A percentile compares a stretch with the other conserved stretches of the same genome.
Evolutionary conservation across 1,140 invertebrate species (phyloP).

Genomic region (Drosophila gunungcola): DNA sequence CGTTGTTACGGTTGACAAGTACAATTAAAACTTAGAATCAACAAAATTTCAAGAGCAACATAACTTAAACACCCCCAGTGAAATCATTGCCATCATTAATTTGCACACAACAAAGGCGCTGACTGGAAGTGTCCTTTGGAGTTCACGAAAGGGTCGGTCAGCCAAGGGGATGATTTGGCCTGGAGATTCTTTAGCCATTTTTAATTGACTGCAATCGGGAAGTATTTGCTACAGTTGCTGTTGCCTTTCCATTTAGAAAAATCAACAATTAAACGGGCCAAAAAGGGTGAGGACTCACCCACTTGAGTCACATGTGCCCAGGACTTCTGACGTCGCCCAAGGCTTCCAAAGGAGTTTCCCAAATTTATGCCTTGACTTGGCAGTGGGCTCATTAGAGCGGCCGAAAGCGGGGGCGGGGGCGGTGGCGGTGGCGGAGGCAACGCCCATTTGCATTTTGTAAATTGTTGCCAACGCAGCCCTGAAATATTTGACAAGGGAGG

Average conservation of each 20-base stretch:
- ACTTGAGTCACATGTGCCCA: slow-evolving; percentile 63
- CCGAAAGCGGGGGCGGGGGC: not conserved
- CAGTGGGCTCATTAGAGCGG: slow-evolving; percentile 51
- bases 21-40: slow-evolving; percentile 58
- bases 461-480: slow-evolving; percentile 63
- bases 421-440: slow-evolving; percentile 6
- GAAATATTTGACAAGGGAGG: slow-evolving; percentile 71
- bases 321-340: slow-evolving; percentile 22
- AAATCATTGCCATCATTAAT: slow-evolving; percentile 60
- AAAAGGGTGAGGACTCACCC: slow-evolving; percentile 5
- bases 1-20: slow-evolving; percentile 20
- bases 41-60: slow-evolving; percentile 50
- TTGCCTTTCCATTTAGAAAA: slow-evolving; percentile 75
- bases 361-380: slow-evolving; percentile 61
- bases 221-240: slow-evolving; percentile 35
- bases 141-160: slow-evolving; percentile 55
- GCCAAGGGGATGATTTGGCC: not conserved
- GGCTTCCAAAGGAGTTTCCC: slow-evolving; percentile 30
- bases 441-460: slow-evolving; percentile 72
- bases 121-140: slow-evolving; percentile 21
- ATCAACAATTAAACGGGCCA: slow-evolving; percentile 52
- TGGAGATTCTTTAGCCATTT: slow-evolving; percentile 14
- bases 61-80: slow-evolving; percentile 28
- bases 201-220: slow-evolving; percentile 54
- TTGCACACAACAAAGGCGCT: slow-evolving; percentile 51